Evolutionary conservation across 2,113 vertebrate genomes (phyloP).

Genomic region (Stercorarius parasiticus): DNA sequence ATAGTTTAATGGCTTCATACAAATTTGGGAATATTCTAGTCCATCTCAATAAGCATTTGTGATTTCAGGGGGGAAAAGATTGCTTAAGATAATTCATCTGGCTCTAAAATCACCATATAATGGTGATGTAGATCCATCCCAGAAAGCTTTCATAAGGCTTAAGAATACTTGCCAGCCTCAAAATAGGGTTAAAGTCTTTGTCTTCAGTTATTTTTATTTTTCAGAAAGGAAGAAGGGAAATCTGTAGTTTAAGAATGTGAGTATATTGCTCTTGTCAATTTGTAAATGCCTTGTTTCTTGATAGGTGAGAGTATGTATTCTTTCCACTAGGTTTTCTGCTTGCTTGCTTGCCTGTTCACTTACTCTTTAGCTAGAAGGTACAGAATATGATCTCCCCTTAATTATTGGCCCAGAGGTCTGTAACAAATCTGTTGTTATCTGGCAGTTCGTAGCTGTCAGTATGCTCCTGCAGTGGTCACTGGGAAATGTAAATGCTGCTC

Average conservation of each 20-base stretch:
- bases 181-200: not conserved
- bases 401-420: conserved; percentile 35
- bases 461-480: not conserved
- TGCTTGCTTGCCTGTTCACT: not conserved
- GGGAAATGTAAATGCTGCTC: conserved; percentile 6
- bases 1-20: not conserved
- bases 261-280: not conserved
- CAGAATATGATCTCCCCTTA: not conserved
- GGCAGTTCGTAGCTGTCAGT: not conserved
- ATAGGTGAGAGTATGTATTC: not conserved
- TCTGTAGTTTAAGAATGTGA: not conserved
- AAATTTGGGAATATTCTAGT: not conserved
- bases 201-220: not conserved
- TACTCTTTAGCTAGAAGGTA: not conserved
- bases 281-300: not conserved
- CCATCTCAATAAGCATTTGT: not conserved
- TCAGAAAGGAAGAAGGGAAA: not conserved
- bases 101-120: not conserved
- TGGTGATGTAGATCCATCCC: not conserved
- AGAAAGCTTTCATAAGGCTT: not conserved
- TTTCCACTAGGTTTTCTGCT: not conserved
- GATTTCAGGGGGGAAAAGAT: not conserved
- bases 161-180: not conserved
- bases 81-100: not conserved
- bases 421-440: conserved; percentile 19